Evolutionary conservation across 2,888 invertebrate species (phyloP).

Genomic region (Schizotus pectinicornis): DNA sequence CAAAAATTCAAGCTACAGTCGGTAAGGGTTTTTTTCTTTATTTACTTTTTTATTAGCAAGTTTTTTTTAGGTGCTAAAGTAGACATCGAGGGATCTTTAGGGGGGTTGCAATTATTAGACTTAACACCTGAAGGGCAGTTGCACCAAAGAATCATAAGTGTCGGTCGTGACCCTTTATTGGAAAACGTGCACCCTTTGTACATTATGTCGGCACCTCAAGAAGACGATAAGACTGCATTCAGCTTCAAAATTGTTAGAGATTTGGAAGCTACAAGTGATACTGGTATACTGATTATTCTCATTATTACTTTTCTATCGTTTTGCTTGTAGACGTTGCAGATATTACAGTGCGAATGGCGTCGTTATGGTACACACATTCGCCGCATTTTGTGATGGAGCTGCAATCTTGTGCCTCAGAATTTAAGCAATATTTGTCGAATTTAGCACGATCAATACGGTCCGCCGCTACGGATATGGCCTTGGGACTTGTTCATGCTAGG

Average conservation of each 20-base stretch:
- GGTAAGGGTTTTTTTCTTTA: slow-evolving; percentile 57
- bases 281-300: neutral
- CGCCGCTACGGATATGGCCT: slow-evolving; percentile 93
- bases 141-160: slow-evolving; percentile 85
- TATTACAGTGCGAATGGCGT: slow-evolving; percentile 74
- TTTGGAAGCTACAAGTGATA: slow-evolving; percentile 29
- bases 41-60: slow-evolving; percentile 3
- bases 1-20: slow-evolving; percentile 84
- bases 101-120: slow-evolving; percentile 89
- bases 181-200: slow-evolving; percentile 58
- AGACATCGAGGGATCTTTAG: slow-evolving; percentile 83
- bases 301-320: no score
- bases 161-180: slow-evolving; percentile 77
- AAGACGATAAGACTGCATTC: slow-evolving; percentile 59
- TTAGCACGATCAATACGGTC: slow-evolving; percentile 85
- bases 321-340: slow-evolving; percentile 46
- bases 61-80: slow-evolving; percentile 58
- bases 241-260: slow-evolving; percentile 61
- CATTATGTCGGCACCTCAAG: slow-evolving; percentile 52
- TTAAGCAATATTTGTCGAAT: slow-evolving; percentile 85
- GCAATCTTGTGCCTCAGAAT: slow-evolving; percentile 87
- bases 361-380: slow-evolving; percentile 93
- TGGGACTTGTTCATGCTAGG: slow-evolving; percentile 82
- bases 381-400: slow-evolving; percentile 85
- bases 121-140: slow-evolving; percentile 83